A percentile compares a stretch with the other conserved stretches of the same genome.
Evolutionary conservation across 2,888 invertebrate genomes (phyloP).

Genomic region (Villa cingulata): DNA sequence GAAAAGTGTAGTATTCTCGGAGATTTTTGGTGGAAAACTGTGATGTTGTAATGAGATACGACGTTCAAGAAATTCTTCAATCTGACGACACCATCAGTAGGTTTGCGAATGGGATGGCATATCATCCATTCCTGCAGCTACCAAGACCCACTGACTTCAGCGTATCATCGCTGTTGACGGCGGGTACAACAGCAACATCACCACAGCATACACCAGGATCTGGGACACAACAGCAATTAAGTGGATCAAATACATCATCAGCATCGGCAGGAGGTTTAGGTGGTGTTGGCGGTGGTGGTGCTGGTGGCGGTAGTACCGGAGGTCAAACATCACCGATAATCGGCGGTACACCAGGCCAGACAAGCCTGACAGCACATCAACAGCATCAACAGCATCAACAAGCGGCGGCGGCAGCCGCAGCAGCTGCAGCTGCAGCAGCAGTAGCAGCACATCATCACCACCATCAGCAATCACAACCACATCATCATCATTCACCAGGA

Average conservation of each 20-base stretch:
- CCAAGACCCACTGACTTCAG: slow-evolving; percentile 86
- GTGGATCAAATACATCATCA: slow-evolving; percentile 27
- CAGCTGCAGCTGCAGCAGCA: slow-evolving; percentile 29
- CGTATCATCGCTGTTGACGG: slow-evolving; percentile 79
- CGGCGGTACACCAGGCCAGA: slow-evolving; percentile 24
- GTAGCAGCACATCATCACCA: slow-evolving; percentile 17
- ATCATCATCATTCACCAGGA: slow-evolving; percentile 27
- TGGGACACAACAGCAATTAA: slow-evolving; percentile 27
- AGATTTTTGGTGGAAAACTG: slow-evolving; percentile 21
- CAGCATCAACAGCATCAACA: slow-evolving; percentile 29
- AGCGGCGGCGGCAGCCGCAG: slow-evolving; percentile 16
- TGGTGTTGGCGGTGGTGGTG: slow-evolving; percentile 13
- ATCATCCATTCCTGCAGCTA: slow-evolving; percentile 77
- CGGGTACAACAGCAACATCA: slow-evolving; percentile 40
- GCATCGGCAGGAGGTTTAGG: slow-evolving; percentile 13
- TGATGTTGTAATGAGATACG: slow-evolving; percentile 39
- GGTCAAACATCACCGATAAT: slow-evolving; percentile 22
- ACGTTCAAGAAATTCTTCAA: slow-evolving; percentile 39
- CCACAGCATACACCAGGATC: slow-evolving; percentile 26
- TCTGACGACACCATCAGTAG: slow-evolving; percentile 39
- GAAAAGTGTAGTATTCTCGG: background rate
- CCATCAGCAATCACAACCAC: slow-evolving; percentile 22
- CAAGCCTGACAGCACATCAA: slow-evolving; percentile 29
- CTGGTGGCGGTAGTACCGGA: slow-evolving; percentile 28
- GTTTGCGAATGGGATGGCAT: slow-evolving; percentile 53